Evolutionary conservation across 2,113 vertebrate genomes (phyloP).

Genomic region (Scopus umbretta): DNA sequence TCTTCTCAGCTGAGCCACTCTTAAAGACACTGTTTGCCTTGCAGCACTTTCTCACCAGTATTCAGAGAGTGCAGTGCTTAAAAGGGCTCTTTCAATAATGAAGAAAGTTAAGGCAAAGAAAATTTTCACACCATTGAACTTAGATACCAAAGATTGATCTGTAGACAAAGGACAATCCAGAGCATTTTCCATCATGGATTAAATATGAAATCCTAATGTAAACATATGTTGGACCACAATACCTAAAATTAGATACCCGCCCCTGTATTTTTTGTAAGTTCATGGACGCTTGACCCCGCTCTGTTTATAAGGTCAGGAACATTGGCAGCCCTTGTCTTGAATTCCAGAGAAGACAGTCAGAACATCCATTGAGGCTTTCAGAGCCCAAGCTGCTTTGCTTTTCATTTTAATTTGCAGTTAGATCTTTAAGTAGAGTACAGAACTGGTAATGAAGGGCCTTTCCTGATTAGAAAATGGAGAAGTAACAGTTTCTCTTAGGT

Average conservation of each 20-base stretch:
- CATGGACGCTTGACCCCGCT: neutral
- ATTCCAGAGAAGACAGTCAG: neutral
- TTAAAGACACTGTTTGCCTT: neutral
- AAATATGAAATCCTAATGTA: neutral
- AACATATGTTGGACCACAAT: neutral
- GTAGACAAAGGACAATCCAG: neutral
- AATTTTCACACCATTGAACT: neutral
- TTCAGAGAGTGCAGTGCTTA: neutral
- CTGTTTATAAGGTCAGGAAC: neutral
- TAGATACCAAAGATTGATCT: neutral
- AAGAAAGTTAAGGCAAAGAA: neutral
- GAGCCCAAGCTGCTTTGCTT: neutral
- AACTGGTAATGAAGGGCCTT: neutral
- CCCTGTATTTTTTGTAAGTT: neutral
- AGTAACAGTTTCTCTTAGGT: neutral
- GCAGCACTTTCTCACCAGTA: neutral
- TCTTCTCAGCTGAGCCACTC: neutral
- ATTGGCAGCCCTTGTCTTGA: neutral
- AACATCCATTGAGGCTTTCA: neutral
- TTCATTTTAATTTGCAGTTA: neutral
- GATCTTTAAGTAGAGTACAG: neutral
- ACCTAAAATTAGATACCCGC: constrained; percentile 5
- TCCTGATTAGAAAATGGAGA: neutral
- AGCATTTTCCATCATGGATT: neutral
- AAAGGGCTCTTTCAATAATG: neutral